Conservation (phyloP, 2,888 invertebrate genomes). For the Mythimna vitellina region DNA sequence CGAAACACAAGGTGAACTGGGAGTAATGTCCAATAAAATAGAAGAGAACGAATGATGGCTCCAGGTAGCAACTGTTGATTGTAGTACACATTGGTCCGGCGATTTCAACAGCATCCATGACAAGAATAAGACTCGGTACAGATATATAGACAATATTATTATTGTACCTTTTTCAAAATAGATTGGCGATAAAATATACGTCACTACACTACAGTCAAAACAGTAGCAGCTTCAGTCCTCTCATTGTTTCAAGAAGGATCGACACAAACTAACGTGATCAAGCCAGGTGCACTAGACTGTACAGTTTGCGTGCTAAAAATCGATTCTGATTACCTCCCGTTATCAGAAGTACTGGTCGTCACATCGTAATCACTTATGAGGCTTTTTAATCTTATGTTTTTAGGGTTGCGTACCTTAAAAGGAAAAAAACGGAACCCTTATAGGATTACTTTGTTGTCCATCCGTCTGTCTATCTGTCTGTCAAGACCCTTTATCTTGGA, state of each 20-base stretch:
- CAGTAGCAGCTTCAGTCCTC: neutral
- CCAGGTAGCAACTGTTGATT: neutral
- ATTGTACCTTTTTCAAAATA: neutral
- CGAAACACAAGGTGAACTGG: neutral
- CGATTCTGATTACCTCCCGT: slow-evolving; percentile 10
- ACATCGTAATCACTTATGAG: neutral
- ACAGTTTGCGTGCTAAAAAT: neutral
- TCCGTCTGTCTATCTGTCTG: too few relatives aligned
- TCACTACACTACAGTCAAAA: neutral
- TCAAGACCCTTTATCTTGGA: too few relatives aligned
- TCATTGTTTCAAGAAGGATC: neutral
- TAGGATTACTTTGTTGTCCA: too few relatives aligned
- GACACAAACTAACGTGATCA: neutral
- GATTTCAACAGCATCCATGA: neutral
- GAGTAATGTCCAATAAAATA: neutral
- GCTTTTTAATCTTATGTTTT: neutral
- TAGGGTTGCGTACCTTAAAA: too few relatives aligned
- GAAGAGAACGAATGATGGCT: neutral
- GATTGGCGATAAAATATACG: neutral
- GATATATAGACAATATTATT: neutral
- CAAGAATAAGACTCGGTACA: neutral
- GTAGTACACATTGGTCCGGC: neutral
- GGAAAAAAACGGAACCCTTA: too few relatives aligned
- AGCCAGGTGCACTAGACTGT: neutral
- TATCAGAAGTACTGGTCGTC: slow-evolving; percentile 1